These are phyloP conservation scores for Echinometra lucunter DNA, from an alignment of 53 echinoderm and acorn worm genomes.

Conservation along the genomic window DNA sequence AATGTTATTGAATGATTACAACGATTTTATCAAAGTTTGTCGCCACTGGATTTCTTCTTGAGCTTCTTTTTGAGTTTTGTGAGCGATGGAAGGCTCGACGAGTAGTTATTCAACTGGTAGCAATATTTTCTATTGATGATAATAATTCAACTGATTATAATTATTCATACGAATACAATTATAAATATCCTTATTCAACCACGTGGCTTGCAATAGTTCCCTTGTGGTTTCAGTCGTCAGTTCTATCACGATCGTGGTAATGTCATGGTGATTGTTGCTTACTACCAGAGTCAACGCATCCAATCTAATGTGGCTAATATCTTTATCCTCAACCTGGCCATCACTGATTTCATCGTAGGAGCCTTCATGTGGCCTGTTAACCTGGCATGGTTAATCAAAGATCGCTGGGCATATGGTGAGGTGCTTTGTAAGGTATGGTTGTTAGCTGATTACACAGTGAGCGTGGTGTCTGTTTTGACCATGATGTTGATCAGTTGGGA, in stretches of 20 bases:
- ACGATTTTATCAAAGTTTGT: neutral
- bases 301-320: constrained; percentile 74
- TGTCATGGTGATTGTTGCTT: constrained; percentile 76
- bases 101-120: neutral
- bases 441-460: constrained; percentile 74
- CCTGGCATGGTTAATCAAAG: constrained; percentile 74
- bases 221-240: constrained; percentile 59
- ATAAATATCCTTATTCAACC: neutral
- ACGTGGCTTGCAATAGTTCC: constrained; percentile 55
- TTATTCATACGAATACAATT: constrained; percentile 3
- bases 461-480: constrained; percentile 74
- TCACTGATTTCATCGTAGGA: constrained; percentile 82
- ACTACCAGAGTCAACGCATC: constrained; percentile 67
- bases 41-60: neutral
- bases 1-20: neutral
- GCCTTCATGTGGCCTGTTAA: constrained; percentile 76
- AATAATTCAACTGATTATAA: neutral
- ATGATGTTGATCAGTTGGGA: constrained; percentile 91
- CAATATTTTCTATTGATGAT: too few relatives aligned
- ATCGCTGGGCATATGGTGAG: constrained; percentile 70
- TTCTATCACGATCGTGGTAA: constrained; percentile 82
- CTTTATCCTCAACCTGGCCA: constrained; percentile 82
- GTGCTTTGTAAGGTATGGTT: constrained; percentile 82
- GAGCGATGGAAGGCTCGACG: neutral
- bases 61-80: neutral